phyloP scores from a whole-genome alignment of 2,113 vertebrate species.

The Rhineura floridana region DNA sequence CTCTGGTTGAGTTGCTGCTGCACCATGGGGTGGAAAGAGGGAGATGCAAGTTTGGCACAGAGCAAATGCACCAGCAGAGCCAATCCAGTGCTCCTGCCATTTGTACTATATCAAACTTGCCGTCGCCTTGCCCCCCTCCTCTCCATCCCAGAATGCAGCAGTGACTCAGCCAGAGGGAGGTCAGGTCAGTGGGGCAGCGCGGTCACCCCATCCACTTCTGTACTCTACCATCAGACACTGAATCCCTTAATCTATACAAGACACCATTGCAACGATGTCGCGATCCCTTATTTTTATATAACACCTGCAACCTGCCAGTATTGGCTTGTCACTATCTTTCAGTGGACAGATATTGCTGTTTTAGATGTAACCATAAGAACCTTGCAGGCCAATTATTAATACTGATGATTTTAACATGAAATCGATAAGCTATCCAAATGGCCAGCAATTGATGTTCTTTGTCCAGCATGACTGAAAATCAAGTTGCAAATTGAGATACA shows the following conservation, averaged over 20 bases:
- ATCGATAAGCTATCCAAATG: background rate
- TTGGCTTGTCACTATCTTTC: background rate
- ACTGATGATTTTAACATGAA: background rate
- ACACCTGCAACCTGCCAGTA: background rate
- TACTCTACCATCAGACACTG: background rate
- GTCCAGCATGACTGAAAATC: background rate
- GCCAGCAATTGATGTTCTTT: background rate
- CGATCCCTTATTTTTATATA: background rate
- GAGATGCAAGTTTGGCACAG: no score
- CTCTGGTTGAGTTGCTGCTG: no score
- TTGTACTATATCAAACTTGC: no score
- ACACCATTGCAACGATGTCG: background rate
- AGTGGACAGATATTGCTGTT: background rate
- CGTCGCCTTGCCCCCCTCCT: no score
- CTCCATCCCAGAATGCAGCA: no score
- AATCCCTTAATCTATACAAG: background rate
- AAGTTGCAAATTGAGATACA: background rate
- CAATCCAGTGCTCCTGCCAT: no score
- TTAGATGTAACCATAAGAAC: background rate
- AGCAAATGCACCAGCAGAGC: no score
- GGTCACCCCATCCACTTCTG: no score
- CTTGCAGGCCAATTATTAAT: background rate
- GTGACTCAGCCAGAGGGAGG: no score
- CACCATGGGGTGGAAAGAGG: no score
- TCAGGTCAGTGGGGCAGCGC: no score